Evolutionary conservation across 2,888 invertebrate species (phyloP), one percentile per base, ranked within the genome.

Genomic region (Halictus ligatus): DNA sequence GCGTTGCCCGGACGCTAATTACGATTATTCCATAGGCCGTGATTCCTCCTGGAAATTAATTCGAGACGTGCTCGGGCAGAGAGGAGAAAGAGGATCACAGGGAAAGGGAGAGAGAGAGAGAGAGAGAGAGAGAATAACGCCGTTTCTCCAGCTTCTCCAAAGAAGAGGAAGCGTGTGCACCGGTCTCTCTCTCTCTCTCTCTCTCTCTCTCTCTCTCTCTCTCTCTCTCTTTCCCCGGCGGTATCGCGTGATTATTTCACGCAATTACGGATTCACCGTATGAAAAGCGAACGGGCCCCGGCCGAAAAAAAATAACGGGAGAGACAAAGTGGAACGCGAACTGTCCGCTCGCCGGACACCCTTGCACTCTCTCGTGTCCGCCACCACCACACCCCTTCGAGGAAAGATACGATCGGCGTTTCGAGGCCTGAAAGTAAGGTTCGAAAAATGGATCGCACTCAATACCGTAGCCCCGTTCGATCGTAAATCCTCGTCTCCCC

Each of bases 361-460:
- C 64, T 58, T 58, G 18, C 67, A 25, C 75, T 18, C 35, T 50
- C 73, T 58, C 78, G 25, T 60, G 46, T 58, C 50, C 46, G 29
- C 43, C 25, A 40, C 67, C 69, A 43, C 60, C 60, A 21, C 71
- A 64, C 40, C 58, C 72, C 64, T 72, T 72, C 40, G 71, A 1
- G 48, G 46, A 64, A 60, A 85, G 85, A 85, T 85, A 85, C 73
- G 85, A 85, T 85, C 85, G 76, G 64, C 50, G 46, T 25, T 78
- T 72, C 50, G 29, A 75, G 40, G 75, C 54, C 64, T 84, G 79
- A 75, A 84, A 79, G 84, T 76, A 48, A 79, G 75, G 84, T 40
- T 84, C 75, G 75, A 86, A 86, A 86, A 86, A 81, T 86, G 86
- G 78, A 86, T 85, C 85, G 86, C 75, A 78, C 86, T 81, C 81